Conservation (phyloP, 1,140 invertebrate species). For the Aphelenchoides avenae region DNA sequence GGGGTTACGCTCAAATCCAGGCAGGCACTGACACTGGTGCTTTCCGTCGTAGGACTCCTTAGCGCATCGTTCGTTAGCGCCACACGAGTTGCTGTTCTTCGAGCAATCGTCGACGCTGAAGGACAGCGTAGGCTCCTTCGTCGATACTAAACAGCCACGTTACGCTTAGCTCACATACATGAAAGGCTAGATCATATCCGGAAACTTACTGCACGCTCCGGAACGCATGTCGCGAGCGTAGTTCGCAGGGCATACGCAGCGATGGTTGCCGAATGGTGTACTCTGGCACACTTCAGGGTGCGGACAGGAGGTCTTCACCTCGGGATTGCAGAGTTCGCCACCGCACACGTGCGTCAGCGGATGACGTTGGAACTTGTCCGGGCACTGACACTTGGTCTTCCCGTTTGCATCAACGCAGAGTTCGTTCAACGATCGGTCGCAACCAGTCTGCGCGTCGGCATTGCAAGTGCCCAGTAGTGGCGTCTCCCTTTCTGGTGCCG, state of each 20-base stretch:
- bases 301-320: conserved; percentile 55
- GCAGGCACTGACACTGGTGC: conserved; percentile 27
- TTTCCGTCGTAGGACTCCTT: no score
- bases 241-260: conserved; percentile 53
- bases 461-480: conserved; percentile 45
- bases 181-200: conserved; percentile 1
- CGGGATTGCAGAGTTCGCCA: conserved; percentile 56
- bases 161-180: background rate
- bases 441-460: conserved; percentile 55
- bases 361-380: conserved; percentile 49
- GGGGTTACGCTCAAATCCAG: conserved; percentile 49
- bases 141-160: conserved; percentile 27
- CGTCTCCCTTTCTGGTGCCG: conserved; percentile 27
- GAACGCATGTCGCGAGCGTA: conserved; percentile 42
- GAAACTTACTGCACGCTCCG: conserved; percentile 46
- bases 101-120: no score
- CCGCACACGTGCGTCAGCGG: conserved; percentile 56
- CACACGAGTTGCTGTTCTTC: no score
- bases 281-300: conserved; percentile 50
- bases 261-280: conserved; percentile 48
- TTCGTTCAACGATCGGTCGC: conserved; percentile 55
- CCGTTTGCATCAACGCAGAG: conserved; percentile 43
- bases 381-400: conserved; percentile 47
- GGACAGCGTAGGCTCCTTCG: no score
- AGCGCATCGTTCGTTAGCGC: no score